phyloP scores from a whole-genome alignment of 2,113 vertebrate species.

The Coturnix japonica region DNA sequence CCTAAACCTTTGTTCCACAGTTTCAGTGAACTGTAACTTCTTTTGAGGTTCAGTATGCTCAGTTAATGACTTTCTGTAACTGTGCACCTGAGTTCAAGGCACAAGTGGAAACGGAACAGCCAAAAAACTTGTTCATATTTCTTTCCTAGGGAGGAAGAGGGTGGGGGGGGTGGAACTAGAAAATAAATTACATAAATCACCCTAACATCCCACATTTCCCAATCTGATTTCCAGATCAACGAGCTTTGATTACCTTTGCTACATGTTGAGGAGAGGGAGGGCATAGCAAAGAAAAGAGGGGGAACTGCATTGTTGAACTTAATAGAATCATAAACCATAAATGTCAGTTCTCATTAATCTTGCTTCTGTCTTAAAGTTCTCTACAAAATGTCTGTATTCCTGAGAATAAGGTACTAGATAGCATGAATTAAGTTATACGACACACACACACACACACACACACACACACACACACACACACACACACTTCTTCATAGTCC shows the following conservation, averaged over 20 bases:
- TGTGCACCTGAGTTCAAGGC: neutral
- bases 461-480: no score
- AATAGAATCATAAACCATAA: neutral
- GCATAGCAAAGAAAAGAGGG: neutral
- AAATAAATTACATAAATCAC: neutral
- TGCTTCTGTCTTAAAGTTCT: neutral
- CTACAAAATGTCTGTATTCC: neutral
- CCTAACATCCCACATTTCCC: neutral
- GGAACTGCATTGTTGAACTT: neutral
- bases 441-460: no score
- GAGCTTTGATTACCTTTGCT: neutral
- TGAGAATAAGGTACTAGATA: neutral
- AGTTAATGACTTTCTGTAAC: neutral
- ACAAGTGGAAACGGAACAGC: neutral
- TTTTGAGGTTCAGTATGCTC: neutral
- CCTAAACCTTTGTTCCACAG: neutral
- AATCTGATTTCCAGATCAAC: neutral
- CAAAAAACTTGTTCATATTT: neutral
- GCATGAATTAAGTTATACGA: neutral
- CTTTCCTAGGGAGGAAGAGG: neutral
- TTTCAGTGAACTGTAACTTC: neutral
- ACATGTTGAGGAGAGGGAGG: neutral
- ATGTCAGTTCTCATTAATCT: neutral
- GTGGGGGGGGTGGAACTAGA: neutral
- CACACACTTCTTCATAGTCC: neutral